phyloP scores from a whole-genome alignment of 2,888 invertebrate species.

The Synergus gifuensis region DNA sequence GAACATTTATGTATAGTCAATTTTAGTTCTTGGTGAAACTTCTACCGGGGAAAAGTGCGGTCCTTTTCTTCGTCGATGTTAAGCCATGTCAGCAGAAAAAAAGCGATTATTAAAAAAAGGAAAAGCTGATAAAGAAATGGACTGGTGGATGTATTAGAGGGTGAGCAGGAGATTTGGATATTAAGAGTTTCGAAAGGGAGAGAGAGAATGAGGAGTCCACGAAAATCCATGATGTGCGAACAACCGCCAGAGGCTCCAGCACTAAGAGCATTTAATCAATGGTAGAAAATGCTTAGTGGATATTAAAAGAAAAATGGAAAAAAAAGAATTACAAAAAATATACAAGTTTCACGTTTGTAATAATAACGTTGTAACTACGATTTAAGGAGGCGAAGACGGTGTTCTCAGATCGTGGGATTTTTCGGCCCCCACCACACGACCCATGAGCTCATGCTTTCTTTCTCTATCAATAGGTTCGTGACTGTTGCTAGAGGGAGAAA shows the following conservation, averaged over 20 bases:
- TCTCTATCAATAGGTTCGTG: too few relatives aligned
- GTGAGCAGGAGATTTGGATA: conserved; percentile 39
- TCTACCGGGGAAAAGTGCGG: conserved; percentile 75
- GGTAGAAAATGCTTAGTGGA: conserved; percentile 71
- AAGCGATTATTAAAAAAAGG: conserved; percentile 41
- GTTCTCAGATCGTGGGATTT: too few relatives aligned
- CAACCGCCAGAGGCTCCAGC: conserved; percentile 63
- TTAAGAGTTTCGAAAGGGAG: conserved; percentile 44
- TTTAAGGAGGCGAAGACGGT: conserved; percentile 57
- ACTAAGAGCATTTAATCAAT: conserved; percentile 76
- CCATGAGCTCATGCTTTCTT: too few relatives aligned
- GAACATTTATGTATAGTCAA: neutral
- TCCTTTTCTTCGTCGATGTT: conserved; percentile 75
- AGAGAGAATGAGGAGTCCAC: conserved; percentile 50
- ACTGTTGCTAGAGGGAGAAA: too few relatives aligned
- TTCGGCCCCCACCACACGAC: too few relatives aligned
- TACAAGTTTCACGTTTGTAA: conserved; percentile 67
- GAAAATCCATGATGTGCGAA: conserved; percentile 45
- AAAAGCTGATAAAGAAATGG: conserved; percentile 45
- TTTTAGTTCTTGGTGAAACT: conserved; percentile 63
- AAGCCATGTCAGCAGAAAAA: conserved; percentile 60
- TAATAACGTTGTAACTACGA: conserved; percentile 64
- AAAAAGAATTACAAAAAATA: conserved; percentile 57
- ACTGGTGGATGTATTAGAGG: conserved; percentile 43
- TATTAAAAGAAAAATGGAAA: conserved; percentile 56